These are phyloP conservation scores for Drosophila cardini DNA, from an alignment of 1,140 invertebrate species.

Conservation along the genomic window DNA sequence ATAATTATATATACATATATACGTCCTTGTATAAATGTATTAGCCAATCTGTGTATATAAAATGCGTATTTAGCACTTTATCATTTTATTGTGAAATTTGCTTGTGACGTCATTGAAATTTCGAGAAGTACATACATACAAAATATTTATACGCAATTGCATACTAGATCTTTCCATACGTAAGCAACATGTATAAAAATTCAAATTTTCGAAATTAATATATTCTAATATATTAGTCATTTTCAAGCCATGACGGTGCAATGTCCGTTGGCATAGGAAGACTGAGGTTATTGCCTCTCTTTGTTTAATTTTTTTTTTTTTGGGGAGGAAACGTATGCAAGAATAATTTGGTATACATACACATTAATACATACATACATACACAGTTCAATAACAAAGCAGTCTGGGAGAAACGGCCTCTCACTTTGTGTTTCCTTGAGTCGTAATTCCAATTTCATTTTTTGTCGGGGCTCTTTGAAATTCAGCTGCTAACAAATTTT, in stretches of 20 bases:
- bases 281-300: conserved; percentile 35
- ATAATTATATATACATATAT: not conserved
- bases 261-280: conserved; percentile 8
- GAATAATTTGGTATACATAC: not conserved
- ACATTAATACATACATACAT: not conserved
- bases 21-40: conserved; percentile 8
- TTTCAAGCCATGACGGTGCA: conserved; percentile 9
- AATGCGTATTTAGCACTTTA: conserved; percentile 20
- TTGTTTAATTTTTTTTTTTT: conserved; percentile 16
- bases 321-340: conserved; percentile 20
- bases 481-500: conserved; percentile 32
- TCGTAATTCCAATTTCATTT: not conserved
- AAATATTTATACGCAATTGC: no score
- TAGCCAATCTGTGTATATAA: not conserved
- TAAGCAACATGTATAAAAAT: conserved; percentile 12
- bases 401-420: not conserved
- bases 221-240: conserved; percentile 19
- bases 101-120: conserved; percentile 47
- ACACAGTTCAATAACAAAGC: conserved; percentile 24
- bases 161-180: not conserved
- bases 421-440: not conserved
- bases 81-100: conserved; percentile 45
- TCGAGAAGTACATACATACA: conserved; percentile 33
- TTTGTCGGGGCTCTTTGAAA: not conserved
- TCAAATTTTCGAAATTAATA: no score